Evolutionary conservation across 1,140 invertebrate species (phyloP), one percentile per base, ranked within the genome.

Genomic region (Drosophila rhopaloa): DNA sequence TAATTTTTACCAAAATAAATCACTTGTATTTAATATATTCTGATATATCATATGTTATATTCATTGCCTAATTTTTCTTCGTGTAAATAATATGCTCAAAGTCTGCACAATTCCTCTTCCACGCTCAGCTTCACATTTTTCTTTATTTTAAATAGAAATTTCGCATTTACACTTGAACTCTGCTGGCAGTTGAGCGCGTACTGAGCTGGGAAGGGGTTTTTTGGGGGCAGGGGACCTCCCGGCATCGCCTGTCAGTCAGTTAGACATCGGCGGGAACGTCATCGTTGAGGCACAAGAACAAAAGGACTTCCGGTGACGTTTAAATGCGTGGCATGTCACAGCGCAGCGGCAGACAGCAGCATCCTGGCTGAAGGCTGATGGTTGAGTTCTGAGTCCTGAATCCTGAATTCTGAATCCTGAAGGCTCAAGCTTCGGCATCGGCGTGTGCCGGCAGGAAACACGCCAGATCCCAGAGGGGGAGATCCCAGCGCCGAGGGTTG

Each of bases 301-400:
- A 88, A 88, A 84, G 77, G 68, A 81, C 78, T 89, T 89, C 84
- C 84, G 84, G 80, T 89, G 84, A 89, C 77, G 81, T 80, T 89
- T 89, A 89, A 89, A 89, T 89, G 84, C 84, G 84, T 89, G 70
- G 80, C 84, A 89, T 89, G 84, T 89, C 84, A 68, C 65, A 83
- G 77, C 66, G 60, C 61, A 88, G 83, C 79, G 72, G 79, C 79
- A 88, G 83, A 88, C 83, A 86, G 79, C 83, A 62, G 83, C 84
- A 88, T 88, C 83, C 83, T 86, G 83, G 79, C 63, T 57, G 74
- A 51, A 53, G 53, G 59, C 73, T 8, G 44, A 38, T 85, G 81
- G 77, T 58, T 54, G 71, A 46, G 41, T 48, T 32, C 29, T 32
- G 29, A 32, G 29, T 32, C 41, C 68, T 9, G 19, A 11, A 14